Percentiles rank a stretch among this genome's conserved stretches.
Evolutionary conservation across 2,113 vertebrate species (phyloP).

Genomic region (Lipophrys pholis): DNA sequence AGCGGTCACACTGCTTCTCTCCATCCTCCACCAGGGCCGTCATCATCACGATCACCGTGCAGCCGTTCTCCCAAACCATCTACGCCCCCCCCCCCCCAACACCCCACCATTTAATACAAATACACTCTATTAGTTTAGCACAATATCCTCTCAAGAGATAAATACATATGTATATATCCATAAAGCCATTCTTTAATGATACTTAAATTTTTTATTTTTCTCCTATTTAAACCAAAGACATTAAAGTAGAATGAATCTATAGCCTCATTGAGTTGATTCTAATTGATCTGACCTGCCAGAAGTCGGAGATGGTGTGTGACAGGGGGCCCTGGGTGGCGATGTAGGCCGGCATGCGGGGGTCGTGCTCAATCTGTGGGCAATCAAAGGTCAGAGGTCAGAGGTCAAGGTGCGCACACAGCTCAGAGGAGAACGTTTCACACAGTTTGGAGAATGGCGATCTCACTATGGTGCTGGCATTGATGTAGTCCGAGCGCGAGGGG

Average conservation of each 20-base stretch:
- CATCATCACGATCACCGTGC: constrained; percentile 97
- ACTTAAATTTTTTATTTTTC: too few species aligned
- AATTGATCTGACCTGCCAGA: constrained; percentile 94
- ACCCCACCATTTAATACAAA: too few species aligned
- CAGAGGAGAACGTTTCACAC: too few species aligned
- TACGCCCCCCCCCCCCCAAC: constrained; percentile 65
- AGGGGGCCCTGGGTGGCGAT: constrained; percentile 96
- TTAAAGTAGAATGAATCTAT: too few species aligned
- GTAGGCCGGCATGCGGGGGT: constrained; percentile 97
- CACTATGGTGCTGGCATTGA: constrained; percentile 92
- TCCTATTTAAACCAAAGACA: too few species aligned
- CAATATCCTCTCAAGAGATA: too few species aligned
- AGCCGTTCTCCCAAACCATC: constrained; percentile 99
- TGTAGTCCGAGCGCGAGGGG: constrained; percentile 93
- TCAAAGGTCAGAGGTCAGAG: constrained; percentile 1
- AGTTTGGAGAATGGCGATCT: not conserved
- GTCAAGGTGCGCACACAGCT: too few species aligned
- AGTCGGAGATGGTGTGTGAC: constrained; percentile 97
- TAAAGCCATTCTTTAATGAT: too few species aligned
- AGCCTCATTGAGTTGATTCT: too few species aligned
- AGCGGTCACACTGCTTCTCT: constrained; percentile 96
- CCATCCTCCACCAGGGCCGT: constrained; percentile 95
- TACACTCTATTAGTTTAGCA: too few species aligned
- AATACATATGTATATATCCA: too few species aligned
- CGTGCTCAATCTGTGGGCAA: constrained; percentile 91